Conservation (phyloP, 1,140 invertebrate genomes). For the Tetramorium alpestre region DNA sequence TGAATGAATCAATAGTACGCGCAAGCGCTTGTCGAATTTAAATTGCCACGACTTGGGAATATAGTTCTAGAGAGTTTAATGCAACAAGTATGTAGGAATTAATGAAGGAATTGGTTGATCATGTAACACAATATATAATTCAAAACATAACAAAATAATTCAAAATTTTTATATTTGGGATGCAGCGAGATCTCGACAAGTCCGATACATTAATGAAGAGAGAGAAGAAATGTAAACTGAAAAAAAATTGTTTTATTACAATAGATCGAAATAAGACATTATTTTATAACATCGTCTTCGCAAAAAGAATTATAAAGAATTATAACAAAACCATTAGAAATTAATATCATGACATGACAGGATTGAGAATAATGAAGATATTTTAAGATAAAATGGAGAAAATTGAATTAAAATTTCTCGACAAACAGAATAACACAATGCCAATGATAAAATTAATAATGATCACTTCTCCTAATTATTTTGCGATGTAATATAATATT, state of each 20-base stretch:
- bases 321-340: not conserved
- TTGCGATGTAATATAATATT: not conserved
- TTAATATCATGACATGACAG: not conserved
- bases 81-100: conserved; percentile 1
- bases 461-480: not conserved
- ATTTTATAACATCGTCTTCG: not conserved
- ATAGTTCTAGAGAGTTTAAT: not conserved
- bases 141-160: conserved; percentile 2
- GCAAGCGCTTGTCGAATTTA: conserved; percentile 46
- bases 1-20: conserved; percentile 67
- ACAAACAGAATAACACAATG: not conserved
- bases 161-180: not conserved
- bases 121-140: not conserved
- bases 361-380: not conserved
- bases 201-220: not conserved
- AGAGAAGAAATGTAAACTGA: not conserved
- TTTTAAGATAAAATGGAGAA: not conserved
- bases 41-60: not conserved
- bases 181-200: not conserved
- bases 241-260: not conserved
- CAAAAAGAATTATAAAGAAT: not conserved
- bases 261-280: not conserved
- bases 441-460: not conserved
- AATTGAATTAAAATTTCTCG: not conserved
- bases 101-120: not conserved